phyloP scores from a whole-genome alignment of 2,113 vertebrate genomes.

The Grantiella picta region DNA sequence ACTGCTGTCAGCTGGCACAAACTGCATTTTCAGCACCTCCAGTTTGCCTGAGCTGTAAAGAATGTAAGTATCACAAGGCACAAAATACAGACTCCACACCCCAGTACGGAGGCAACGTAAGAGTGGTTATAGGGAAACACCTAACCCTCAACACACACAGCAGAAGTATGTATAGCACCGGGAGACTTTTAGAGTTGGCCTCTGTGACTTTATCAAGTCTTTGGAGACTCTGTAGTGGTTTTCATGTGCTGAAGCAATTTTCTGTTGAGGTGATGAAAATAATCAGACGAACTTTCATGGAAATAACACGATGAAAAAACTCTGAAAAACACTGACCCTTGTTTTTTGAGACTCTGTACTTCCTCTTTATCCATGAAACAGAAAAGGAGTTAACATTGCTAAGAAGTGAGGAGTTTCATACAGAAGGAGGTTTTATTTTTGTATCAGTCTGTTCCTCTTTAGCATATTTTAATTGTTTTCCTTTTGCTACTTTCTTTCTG shows the following conservation, averaged over 20 bases:
- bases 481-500: conserved; percentile 28
- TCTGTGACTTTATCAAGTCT: background rate
- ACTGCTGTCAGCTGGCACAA: background rate
- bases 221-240: background rate
- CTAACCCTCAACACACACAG: background rate
- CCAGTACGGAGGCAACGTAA: background rate
- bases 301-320: background rate
- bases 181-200: background rate
- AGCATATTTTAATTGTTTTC: background rate
- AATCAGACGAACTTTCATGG: background rate
- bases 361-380: background rate
- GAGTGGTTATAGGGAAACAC: background rate
- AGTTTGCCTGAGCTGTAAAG: background rate
- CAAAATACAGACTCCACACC: background rate
- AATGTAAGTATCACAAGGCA: background rate
- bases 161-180: background rate
- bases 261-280: background rate
- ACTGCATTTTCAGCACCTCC: background rate
- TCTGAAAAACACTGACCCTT: background rate
- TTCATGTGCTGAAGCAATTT: background rate
- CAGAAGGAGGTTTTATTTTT: background rate
- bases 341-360: background rate
- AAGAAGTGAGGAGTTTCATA: background rate
- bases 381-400: background rate
- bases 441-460: background rate